Conservation (phyloP, 2,113 vertebrate species). For the Corythornis madagascariensis region DNA sequence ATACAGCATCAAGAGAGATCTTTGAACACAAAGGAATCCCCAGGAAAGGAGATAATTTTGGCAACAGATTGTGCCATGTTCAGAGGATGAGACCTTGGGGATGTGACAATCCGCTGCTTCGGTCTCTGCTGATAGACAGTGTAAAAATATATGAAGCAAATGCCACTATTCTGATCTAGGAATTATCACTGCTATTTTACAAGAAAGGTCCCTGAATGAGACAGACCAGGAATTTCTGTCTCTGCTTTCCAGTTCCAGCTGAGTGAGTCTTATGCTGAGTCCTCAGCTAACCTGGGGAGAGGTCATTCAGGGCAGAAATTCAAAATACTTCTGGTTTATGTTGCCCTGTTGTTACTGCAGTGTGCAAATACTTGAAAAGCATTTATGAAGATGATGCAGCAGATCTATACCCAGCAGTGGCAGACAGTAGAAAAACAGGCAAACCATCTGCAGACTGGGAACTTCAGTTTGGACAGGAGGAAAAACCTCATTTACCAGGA, state of each 20-base stretch:
- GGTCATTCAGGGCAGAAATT: not conserved
- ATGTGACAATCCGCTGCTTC: not conserved
- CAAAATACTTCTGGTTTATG: not conserved
- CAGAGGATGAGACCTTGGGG: not conserved
- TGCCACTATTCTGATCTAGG: not conserved
- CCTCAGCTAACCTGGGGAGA: not conserved
- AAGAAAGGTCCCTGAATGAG: not conserved
- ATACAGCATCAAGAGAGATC: not conserved
- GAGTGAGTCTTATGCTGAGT: not conserved
- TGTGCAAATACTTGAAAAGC: not conserved
- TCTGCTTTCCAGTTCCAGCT: not conserved
- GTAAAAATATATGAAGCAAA: not conserved
- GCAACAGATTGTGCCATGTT: not conserved
- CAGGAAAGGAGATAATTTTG: not conserved
- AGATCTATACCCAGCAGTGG: not conserved
- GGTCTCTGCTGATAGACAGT: not conserved
- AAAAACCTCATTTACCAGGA: not conserved
- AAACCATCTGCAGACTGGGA: not conserved
- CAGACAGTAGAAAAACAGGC: not conserved
- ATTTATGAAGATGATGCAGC: not conserved
- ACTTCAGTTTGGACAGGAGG: not conserved
- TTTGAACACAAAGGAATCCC: not conserved
- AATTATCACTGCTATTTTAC: not conserved
- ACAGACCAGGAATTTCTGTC: not conserved
- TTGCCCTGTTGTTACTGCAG: not conserved